phyloP scores from a whole-genome alignment of 2,797 vertebrate genomes.

The Sebastes alutus region DNA sequence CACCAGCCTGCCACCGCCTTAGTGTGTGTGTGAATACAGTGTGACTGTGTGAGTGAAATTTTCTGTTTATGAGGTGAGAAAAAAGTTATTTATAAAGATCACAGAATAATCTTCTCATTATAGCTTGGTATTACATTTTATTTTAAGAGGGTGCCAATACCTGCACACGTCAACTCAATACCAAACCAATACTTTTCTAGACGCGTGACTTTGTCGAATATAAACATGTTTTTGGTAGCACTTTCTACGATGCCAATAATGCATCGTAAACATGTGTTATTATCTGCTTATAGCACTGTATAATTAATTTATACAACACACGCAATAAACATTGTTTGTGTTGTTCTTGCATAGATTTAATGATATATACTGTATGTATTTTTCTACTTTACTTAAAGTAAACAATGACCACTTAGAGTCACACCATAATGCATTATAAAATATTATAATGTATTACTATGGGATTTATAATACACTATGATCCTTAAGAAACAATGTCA shows the following conservation, averaged over 20 bases:
- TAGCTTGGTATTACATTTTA: background rate
- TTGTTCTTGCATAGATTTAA: too few relatives aligned
- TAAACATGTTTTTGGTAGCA: background rate
- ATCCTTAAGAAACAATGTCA: too few relatives aligned
- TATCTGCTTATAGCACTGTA: background rate
- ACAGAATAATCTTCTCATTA: too few relatives aligned
- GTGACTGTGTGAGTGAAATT: background rate
- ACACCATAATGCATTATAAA: too few relatives aligned
- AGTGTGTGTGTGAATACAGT: background rate
- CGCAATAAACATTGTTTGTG: too few relatives aligned
- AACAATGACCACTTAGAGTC: too few relatives aligned
- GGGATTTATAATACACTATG: too few relatives aligned
- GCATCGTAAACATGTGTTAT: background rate
- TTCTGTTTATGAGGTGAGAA: background rate
- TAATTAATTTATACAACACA: too few relatives aligned
- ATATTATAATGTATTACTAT: too few relatives aligned
- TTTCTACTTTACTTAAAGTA: too few relatives aligned
- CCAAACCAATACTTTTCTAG: background rate
- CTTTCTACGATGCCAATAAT: background rate
- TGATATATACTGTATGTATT: too few relatives aligned
- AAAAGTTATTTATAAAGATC: background rate
- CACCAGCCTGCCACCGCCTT: constrained; percentile 34
- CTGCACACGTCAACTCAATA: too few relatives aligned
- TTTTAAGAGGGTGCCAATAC: background rate
- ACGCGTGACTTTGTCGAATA: background rate